Percentiles rank a stretch among this genome's conserved stretches.
Conservation (phyloP, 2,888 invertebrate genomes). For the Leptopilina drosophilae region DNA sequence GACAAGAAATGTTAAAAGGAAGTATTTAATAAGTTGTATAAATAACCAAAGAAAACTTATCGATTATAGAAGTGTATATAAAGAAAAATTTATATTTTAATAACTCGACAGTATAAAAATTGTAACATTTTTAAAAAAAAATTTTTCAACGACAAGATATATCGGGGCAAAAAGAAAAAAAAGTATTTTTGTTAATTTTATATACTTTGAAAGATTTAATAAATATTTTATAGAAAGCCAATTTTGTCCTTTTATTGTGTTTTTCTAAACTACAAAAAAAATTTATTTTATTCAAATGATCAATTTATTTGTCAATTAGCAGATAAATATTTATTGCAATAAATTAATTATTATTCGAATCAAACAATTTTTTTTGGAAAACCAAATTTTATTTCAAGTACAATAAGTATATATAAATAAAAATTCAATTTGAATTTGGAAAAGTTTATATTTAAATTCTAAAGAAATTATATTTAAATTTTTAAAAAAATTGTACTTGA, state of each 20-base stretch:
- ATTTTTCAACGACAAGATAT: not conserved
- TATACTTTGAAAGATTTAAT: not conserved
- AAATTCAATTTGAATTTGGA: too few species aligned
- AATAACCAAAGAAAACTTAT: not conserved
- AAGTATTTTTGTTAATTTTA: constrained; percentile 4
- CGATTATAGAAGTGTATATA: not conserved
- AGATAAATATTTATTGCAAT: too few species aligned
- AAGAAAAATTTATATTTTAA: not conserved
- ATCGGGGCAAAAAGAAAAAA: not conserved
- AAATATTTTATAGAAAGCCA: not conserved
- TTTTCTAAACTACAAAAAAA: not conserved
- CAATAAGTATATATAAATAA: too few species aligned
- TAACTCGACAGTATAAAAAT: not conserved
- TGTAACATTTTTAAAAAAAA: not conserved
- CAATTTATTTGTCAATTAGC: too few species aligned
- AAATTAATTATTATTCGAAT: too few species aligned
- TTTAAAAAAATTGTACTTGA: too few species aligned
- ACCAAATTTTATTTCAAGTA: too few species aligned
- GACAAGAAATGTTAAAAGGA: not conserved
- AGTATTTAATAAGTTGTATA: not conserved
- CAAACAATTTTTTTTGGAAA: too few species aligned
- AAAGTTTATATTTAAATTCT: too few species aligned
- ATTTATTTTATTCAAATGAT: too few species aligned
- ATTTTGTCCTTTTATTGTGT: not conserved
- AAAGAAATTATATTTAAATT: too few species aligned